phyloP scores from a whole-genome alignment of 2,797 vertebrate genomes.

The Clarias fuscus region DNA sequence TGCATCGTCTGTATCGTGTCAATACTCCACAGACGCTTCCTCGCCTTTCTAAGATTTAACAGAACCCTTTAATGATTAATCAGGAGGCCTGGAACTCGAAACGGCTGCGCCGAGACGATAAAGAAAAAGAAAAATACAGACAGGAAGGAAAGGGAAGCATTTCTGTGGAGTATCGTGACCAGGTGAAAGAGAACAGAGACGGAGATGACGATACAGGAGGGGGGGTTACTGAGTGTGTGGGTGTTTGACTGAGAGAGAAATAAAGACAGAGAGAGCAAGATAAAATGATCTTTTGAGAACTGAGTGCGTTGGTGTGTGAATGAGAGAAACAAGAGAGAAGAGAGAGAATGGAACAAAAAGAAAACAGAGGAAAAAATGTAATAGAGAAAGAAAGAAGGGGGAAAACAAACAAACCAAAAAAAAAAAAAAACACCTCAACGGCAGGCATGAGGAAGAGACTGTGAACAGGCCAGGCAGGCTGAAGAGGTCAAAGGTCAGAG shows the following conservation, averaged over 20 bases:
- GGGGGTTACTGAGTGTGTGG: slow-evolving; percentile 14
- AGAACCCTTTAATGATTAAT: not conserved
- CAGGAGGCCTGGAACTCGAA: not conserved
- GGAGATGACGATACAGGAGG: not conserved
- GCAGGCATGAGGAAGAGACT: not conserved
- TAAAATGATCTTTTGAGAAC: not conserved
- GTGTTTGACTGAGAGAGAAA: not conserved
- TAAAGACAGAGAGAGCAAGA: not conserved
- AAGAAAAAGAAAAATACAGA: not conserved
- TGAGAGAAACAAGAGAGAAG: not conserved
- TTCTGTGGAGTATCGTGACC: slow-evolving; percentile 10
- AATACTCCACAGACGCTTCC: not conserved
- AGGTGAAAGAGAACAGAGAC: not conserved
- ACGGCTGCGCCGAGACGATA: not conserved
- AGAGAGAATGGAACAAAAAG: not conserved
- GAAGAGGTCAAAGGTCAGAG: slow-evolving; percentile 55
- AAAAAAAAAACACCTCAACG: not conserved
- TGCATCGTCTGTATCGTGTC: slow-evolving; percentile 22
- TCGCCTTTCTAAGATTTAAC: not conserved
- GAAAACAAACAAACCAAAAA: too few relatives aligned
- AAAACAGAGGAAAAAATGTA: not conserved
- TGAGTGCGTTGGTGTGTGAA: not conserved
- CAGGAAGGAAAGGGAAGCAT: not conserved
- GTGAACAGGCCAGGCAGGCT: slow-evolving; percentile 10
- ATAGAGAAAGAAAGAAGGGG: not conserved